Evolutionary conservation across 2,888 invertebrate genomes (phyloP).

Genomic region (Germaria angustata): DNA sequence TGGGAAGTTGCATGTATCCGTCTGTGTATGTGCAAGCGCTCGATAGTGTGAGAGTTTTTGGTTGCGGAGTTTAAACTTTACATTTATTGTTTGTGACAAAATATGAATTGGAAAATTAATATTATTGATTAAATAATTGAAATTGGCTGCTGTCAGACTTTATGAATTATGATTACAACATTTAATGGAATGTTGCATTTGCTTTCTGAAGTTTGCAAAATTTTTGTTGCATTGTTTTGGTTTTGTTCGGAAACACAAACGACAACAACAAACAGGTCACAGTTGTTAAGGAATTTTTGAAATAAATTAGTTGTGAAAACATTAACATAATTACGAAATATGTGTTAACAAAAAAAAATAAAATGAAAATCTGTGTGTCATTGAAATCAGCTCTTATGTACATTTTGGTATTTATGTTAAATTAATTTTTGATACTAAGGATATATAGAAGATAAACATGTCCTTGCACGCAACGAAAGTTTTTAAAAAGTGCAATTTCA

Average conservation of each 20-base stretch:
- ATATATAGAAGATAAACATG: too few species aligned
- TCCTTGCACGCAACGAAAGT: too few species aligned
- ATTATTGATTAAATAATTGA: constrained; percentile 81
- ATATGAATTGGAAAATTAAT: constrained; percentile 80
- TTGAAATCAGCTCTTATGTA: too few species aligned
- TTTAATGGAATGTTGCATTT: constrained; percentile 45
- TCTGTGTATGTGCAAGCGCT: background rate
- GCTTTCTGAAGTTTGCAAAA: constrained; percentile 23
- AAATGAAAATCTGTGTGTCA: too few species aligned
- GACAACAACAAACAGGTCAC: background rate
- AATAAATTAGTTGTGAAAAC: background rate
- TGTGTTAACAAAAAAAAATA: background rate
- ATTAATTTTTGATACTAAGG: too few species aligned
- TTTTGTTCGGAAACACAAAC: background rate
- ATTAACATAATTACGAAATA: background rate
- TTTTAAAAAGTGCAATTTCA: too few species aligned
- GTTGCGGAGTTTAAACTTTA: constrained; percentile 72
- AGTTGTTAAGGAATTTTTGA: constrained; percentile 71
- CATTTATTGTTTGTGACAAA: constrained; percentile 80
- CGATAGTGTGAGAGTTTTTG: constrained; percentile 10
- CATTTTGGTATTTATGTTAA: too few species aligned
- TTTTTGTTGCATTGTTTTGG: constrained; percentile 12
- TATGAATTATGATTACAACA: constrained; percentile 57
- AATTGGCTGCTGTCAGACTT: constrained; percentile 76
- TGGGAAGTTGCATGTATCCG: background rate